Percentiles rank a stretch among this genome's conserved stretches.
phyloP scores from a whole-genome alignment of 1,140 invertebrate species.

The Drosophila takahashii region DNA sequence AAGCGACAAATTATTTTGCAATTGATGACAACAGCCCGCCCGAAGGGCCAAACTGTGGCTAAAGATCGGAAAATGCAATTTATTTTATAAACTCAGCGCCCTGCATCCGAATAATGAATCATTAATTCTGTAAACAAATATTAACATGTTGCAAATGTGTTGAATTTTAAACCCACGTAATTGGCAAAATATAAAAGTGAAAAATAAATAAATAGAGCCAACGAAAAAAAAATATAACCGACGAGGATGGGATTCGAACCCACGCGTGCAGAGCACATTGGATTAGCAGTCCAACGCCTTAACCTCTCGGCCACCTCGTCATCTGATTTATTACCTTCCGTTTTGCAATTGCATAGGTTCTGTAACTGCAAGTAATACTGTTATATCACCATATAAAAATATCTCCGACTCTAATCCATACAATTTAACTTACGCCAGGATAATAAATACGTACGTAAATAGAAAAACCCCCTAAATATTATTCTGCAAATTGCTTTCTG shows the following conservation, averaged over 20 bases:
- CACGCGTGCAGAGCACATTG: constrained; percentile 91
- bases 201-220: constrained; percentile 5
- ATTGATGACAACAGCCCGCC: background rate
- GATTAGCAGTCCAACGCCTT: constrained; percentile 94
- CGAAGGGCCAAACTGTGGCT: background rate
- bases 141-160: background rate
- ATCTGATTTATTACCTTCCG: background rate
- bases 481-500: constrained; percentile 22
- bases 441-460: background rate
- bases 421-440: background rate
- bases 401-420: background rate
- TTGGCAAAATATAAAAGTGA: background rate
- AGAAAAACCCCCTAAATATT: constrained; percentile 6
- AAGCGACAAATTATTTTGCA: background rate
- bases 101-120: constrained; percentile 9
- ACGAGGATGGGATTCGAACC: constrained; percentile 96
- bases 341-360: background rate
- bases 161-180: background rate
- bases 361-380: background rate
- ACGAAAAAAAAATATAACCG: constrained; percentile 61
- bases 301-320: constrained; percentile 95
- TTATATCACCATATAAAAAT: background rate
- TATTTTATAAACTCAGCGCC: background rate
- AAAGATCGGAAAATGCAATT: background rate
- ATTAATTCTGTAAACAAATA: constrained; percentile 2